Base-by-base conservation (phyloP, 1,140 invertebrate genomes). In the Vanessa tameamea region DNA sequence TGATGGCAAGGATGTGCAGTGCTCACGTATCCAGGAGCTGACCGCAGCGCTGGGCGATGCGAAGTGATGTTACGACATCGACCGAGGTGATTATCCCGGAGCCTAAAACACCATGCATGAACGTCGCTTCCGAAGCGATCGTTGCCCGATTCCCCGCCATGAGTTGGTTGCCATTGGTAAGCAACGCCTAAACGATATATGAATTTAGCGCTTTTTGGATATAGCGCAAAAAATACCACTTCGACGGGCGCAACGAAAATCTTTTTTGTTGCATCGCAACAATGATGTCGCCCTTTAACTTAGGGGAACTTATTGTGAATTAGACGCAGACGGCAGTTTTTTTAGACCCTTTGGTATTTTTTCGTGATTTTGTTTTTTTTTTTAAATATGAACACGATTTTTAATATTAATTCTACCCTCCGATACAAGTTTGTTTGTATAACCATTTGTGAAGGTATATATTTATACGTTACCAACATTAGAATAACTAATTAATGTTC, bases 1-100 rank as follows among this genome's bases (percentile, higher is more conserved):
- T 83, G 82, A 85, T 87, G 85, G 78, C 84, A 78, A 87, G 90
- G 89, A 91, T 91, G 89, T 91, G 89, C 89, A 91, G 89, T 91
- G 88, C 78, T 78, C 75, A 69, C 76, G 77, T 80, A 74, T 75
- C 80, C 69, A 78, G 83, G 79, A 92, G 89, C 88, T 92, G 90
- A 91, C 88, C 87, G 82, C 75, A 83, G 77, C 79, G 86, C 83
- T 80, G 82, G 87, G 84, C 85, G 87, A 87, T 89, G 89, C 82
- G 69, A 87, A 89, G 90, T 89, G 79, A 92, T 90, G 89, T 89
- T 92, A 89, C 89, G 87, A 84, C 88, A 90, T 83, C 88, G 85
- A 88, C 82, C 87, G 88, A 92, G 90, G 90, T 91, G 89, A 91
- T 87, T 91, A 92, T 90, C 87, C 84, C 83, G 87, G 84, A 82